phyloP scores from a whole-genome alignment of 35 echinoderm and acorn worm species.

The Hemicentrotus pulcherrimus region DNA sequence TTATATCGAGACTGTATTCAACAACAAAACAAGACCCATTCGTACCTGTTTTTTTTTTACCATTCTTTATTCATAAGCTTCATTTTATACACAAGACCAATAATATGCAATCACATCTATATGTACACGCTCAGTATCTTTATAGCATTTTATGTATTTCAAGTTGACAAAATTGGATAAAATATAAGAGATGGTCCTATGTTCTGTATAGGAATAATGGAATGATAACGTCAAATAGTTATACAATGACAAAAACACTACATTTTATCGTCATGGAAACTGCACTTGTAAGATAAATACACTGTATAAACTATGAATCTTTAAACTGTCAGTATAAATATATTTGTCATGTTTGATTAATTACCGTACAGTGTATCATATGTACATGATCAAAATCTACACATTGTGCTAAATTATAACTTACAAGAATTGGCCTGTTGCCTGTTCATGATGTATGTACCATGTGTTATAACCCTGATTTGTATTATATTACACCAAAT shows the following conservation, averaged over 20 bases:
- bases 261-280: not conserved
- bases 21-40: no score
- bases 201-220: not conserved
- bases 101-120: not conserved
- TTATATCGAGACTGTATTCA: no score
- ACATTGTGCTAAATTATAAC: not conserved
- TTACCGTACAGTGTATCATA: not conserved
- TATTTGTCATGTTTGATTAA: not conserved
- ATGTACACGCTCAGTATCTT: not conserved
- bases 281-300: not conserved
- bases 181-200: not conserved
- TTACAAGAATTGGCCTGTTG: not conserved
- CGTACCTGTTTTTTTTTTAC: not conserved
- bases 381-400: not conserved
- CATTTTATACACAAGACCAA: not conserved
- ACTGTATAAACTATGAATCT: not conserved
- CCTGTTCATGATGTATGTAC: not conserved
- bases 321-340: not conserved
- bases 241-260: not conserved
- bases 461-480: not conserved
- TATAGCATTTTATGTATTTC: not conserved
- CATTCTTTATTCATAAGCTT: not conserved
- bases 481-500: not conserved
- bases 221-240: not conserved
- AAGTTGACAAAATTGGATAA: not conserved